Percentiles rank a stretch among this genome's conserved stretches.
phyloP scores from a whole-genome alignment of 2,113 vertebrate genomes.

The Saccopteryx bilineata region DNA sequence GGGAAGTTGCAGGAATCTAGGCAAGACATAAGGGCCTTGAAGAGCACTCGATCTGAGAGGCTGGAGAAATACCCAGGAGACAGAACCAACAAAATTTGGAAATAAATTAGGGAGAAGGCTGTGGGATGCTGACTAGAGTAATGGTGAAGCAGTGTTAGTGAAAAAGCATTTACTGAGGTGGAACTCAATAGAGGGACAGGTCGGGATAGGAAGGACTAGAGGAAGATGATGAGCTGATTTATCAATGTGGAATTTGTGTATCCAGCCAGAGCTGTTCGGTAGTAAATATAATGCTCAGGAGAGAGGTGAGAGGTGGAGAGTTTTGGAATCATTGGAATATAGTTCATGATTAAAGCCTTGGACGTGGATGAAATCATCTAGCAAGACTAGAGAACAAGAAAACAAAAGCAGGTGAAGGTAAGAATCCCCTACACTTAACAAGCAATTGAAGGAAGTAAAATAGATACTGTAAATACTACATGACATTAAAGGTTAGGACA shows the following conservation, averaged over 20 bases:
- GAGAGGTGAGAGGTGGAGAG: background rate
- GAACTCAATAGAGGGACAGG: background rate
- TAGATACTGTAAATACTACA: background rate
- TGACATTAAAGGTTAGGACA: background rate
- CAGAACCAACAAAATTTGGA: background rate
- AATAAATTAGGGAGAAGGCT: background rate
- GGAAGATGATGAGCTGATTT: background rate
- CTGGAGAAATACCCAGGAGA: background rate
- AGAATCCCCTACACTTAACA: background rate
- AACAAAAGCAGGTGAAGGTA: background rate
- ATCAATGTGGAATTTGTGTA: background rate
- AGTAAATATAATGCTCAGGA: background rate
- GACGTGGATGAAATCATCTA: background rate
- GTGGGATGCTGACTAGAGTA: background rate
- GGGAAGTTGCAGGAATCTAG: background rate
- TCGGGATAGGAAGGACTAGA: background rate
- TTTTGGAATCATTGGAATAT: background rate
- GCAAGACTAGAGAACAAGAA: slow-evolving; percentile 4
- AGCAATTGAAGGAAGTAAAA: background rate
- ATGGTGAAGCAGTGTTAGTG: background rate
- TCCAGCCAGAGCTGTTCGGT: background rate
- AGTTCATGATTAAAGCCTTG: background rate
- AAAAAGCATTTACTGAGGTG: background rate
- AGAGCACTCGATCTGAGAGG: background rate
- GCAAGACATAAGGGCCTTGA: slow-evolving; percentile 3